phyloP scores from a whole-genome alignment of 2,113 vertebrate species.

The Ciconia maguari region DNA sequence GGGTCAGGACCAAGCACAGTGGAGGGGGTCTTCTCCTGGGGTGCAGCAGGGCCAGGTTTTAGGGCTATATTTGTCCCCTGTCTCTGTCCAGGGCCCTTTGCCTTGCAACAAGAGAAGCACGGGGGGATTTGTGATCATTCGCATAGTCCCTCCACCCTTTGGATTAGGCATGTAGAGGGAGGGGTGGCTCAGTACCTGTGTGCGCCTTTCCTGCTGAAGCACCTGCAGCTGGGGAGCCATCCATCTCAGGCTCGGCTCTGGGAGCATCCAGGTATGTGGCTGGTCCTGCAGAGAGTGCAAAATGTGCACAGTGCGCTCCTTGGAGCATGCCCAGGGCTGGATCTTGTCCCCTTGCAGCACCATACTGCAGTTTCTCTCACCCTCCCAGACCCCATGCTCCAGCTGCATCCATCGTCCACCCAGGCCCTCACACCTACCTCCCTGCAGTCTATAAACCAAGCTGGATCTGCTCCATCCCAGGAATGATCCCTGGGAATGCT shows the following conservation, averaged over 20 bases:
- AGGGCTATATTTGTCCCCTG: not conserved
- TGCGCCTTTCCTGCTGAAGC: not conserved
- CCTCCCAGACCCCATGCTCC: not conserved
- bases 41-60: not conserved
- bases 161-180: not conserved
- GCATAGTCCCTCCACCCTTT: fast-evolving
- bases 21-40: not conserved
- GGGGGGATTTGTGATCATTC: not conserved
- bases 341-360: not conserved
- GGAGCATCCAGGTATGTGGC: not conserved
- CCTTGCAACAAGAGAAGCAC: not conserved
- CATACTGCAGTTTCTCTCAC: fast-evolving
- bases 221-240: not conserved
- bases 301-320: not conserved
- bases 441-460: not conserved
- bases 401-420: not conserved
- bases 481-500: not conserved
- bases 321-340: not conserved
- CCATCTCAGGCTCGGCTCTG: not conserved
- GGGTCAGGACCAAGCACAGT: not conserved
- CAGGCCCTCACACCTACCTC: not conserved
- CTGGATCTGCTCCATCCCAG: not conserved
- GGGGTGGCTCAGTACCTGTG: fast-evolving
- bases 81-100: not conserved
- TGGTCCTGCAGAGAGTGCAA: not conserved